Evolutionary conservation across 2,888 invertebrate species (phyloP).

Genomic region (Villa cingulata): DNA sequence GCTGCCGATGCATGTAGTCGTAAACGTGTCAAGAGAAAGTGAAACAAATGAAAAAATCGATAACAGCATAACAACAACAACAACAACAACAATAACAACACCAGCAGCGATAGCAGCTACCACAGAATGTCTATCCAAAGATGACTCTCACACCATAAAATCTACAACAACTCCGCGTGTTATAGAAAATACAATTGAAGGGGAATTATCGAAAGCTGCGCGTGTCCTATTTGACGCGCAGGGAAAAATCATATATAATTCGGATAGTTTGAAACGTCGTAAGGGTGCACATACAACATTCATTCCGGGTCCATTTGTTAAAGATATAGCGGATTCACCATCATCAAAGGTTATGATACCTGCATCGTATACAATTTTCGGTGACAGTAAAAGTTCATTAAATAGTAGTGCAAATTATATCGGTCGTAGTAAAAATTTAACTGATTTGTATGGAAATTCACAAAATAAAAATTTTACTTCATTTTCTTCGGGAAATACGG

Average conservation of each 20-base stretch:
- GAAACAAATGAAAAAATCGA: slow-evolving; percentile 1
- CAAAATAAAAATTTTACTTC: not conserved
- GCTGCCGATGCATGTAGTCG: not conserved
- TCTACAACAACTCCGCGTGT: not conserved
- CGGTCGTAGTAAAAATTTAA: not conserved
- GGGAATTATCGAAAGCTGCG: slow-evolving; percentile 47
- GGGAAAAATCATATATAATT: slow-evolving; percentile 78
- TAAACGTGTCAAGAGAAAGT: not conserved
- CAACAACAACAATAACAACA: slow-evolving; percentile 11
- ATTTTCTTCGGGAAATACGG: too few species aligned
- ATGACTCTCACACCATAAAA: not conserved
- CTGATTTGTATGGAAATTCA: not conserved
- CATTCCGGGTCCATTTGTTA: slow-evolving; percentile 76
- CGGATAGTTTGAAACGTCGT: slow-evolving; percentile 66
- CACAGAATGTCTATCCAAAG: not conserved
- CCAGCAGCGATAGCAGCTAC: not conserved
- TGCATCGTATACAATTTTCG: not conserved
- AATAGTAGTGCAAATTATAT: not conserved
- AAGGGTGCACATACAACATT: slow-evolving; percentile 76
- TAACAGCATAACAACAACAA: slow-evolving; percentile 9
- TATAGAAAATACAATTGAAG: not conserved
- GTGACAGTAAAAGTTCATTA: not conserved
- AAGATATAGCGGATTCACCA: slow-evolving; percentile 39
- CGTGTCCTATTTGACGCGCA: slow-evolving; percentile 72
- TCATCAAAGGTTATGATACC: not conserved